Evolutionary conservation across 2,113 vertebrate species (phyloP).

Genomic region (Hemicordylus capensis): DNA sequence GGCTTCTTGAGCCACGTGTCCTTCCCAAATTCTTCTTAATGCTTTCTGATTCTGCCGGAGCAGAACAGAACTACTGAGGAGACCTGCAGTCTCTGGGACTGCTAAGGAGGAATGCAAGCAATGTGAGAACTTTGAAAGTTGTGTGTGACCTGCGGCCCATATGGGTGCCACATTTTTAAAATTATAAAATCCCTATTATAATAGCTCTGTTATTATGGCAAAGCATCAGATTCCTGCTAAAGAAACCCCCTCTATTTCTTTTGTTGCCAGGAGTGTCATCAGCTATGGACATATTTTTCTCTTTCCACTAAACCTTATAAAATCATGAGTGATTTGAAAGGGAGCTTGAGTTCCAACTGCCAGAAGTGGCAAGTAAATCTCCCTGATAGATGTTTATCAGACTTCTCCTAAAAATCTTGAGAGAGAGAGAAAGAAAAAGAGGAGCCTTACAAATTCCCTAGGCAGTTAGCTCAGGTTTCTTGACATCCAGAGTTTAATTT

Average conservation of each 20-base stretch:
- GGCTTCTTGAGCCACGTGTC: background rate
- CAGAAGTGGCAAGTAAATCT: background rate
- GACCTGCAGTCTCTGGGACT: background rate
- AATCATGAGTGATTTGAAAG: background rate
- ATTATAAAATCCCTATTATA: background rate
- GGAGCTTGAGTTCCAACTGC: background rate
- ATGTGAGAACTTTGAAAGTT: background rate
- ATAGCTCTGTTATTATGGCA: background rate
- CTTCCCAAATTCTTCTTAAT: background rate
- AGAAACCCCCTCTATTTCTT: background rate
- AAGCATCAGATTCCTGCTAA: background rate
- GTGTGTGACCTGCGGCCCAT: background rate
- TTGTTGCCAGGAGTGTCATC: background rate
- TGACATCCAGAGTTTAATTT: background rate
- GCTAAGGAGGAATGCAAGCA: background rate
- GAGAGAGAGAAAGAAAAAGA: background rate
- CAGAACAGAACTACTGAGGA: background rate
- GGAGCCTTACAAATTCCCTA: background rate
- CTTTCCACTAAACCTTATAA: background rate
- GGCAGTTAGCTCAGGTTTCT: background rate
- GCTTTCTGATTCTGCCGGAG: background rate
- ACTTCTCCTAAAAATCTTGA: background rate
- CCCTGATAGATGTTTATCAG: background rate
- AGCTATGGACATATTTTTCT: constrained; percentile 2
- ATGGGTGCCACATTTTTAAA: background rate